Percentiles rank a stretch among this genome's conserved stretches.
Conservation (phyloP, 2,888 invertebrate genomes). For the Epinotia brunnichana region DNA sequence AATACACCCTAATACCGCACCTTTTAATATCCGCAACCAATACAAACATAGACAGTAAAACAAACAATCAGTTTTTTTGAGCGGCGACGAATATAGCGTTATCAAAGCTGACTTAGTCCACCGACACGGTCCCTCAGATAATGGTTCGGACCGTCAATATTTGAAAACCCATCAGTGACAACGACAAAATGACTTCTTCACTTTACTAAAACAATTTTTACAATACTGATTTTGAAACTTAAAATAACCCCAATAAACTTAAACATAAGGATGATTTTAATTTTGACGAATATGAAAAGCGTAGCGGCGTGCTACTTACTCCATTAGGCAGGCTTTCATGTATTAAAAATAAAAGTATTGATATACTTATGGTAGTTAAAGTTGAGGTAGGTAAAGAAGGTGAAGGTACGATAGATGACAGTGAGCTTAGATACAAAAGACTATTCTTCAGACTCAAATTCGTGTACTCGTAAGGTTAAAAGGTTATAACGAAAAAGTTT, state of each 20-base stretch:
- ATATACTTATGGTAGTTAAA: slow-evolving; percentile 48
- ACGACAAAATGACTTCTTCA: slow-evolving; percentile 76
- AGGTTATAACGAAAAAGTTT: background rate
- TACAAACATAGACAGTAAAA: slow-evolving; percentile 70
- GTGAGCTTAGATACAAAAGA: slow-evolving; percentile 31
- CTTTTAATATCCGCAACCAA: slow-evolving; percentile 64
- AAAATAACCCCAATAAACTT: slow-evolving; percentile 49
- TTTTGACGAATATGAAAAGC: slow-evolving; percentile 33
- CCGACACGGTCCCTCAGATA: slow-evolving; percentile 73
- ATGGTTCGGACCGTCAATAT: slow-evolving; percentile 78
- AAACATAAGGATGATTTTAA: slow-evolving; percentile 51
- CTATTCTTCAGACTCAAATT: slow-evolving; percentile 11
- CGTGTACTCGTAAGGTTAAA: background rate
- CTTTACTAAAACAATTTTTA: slow-evolving; percentile 66
- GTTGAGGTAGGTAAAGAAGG: slow-evolving; percentile 62
- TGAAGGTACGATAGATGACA: slow-evolving; percentile 47
- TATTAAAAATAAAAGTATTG: slow-evolving; percentile 68
- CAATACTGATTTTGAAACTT: slow-evolving; percentile 33
- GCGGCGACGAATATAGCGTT: slow-evolving; percentile 66
- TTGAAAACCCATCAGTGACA: slow-evolving; percentile 80
- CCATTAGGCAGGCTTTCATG: slow-evolving; percentile 67
- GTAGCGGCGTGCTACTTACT: slow-evolving; percentile 61
- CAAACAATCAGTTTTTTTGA: slow-evolving; percentile 69
- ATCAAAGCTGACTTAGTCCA: slow-evolving; percentile 66
- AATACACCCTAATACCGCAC: slow-evolving; percentile 56